Conservation (phyloP, 2,113 vertebrate species). For the Ondatra zibethicus region DNA sequence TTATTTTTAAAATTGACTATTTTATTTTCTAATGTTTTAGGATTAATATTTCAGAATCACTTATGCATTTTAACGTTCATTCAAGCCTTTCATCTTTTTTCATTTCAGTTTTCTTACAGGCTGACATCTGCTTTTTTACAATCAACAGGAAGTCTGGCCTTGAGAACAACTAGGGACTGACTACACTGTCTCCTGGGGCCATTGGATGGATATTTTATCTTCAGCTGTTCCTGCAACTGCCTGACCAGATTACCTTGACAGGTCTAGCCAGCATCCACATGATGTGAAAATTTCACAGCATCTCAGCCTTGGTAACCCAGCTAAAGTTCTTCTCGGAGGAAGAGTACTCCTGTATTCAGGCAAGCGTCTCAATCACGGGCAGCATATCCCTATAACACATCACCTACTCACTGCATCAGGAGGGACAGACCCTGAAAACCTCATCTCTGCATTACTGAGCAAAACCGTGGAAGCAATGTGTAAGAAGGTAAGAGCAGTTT, state of each 20-base stretch:
- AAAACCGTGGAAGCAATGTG: neutral
- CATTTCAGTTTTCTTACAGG: neutral
- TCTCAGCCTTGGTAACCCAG: neutral
- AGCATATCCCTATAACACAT: neutral
- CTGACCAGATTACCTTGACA: neutral
- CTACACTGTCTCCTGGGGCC: neutral
- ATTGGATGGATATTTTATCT: neutral
- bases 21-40: slow-evolving; percentile 16
- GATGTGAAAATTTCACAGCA: neutral
- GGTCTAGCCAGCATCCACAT: neutral
- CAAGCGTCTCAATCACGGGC: neutral
- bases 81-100: neutral
- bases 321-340: neutral
- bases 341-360: neutral
- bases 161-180: neutral
- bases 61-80: neutral
- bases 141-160: neutral
- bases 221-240: neutral
- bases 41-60: neutral
- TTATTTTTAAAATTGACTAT: slow-evolving; percentile 4
- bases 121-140: neutral
- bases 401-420: neutral
- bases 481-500: neutral
- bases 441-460: neutral
- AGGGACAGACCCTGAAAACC: neutral